These are phyloP conservation scores for Lasioglossum baleicum DNA, from an alignment of 1,140 invertebrate genomes.

Conservation along the genomic window DNA sequence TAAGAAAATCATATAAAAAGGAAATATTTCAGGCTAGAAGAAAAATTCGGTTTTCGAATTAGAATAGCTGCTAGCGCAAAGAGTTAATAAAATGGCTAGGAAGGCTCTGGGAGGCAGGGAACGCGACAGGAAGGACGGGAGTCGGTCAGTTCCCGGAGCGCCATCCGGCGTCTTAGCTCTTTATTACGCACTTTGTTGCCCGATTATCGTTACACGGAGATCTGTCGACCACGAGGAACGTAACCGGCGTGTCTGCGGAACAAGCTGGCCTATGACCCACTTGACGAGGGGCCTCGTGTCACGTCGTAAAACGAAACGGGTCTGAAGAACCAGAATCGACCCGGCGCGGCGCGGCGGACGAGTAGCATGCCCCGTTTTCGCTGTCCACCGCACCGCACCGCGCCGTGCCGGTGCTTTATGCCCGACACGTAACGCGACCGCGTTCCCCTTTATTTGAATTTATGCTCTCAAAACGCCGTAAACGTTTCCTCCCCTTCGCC, in stretches of 20 bases:
- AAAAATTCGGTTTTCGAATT: no score
- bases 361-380: slow-evolving; percentile 61
- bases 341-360: slow-evolving; percentile 34
- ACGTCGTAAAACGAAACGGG: slow-evolving; percentile 68
- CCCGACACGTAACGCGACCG: slow-evolving; percentile 66
- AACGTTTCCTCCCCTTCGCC: slow-evolving; percentile 22
- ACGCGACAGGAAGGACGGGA: background rate
- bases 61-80: no score
- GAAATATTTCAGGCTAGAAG: no score
- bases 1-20: no score
- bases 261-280: slow-evolving; percentile 59
- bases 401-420: slow-evolving; percentile 63
- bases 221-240: slow-evolving; percentile 60
- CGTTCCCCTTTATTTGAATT: slow-evolving; percentile 67
- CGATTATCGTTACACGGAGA: slow-evolving; percentile 67
- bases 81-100: no score
- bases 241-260: slow-evolving; percentile 35
- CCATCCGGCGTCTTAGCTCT: slow-evolving; percentile 39
- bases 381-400: no score
- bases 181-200: slow-evolving; percentile 67
- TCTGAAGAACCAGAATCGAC: slow-evolving; percentile 51
- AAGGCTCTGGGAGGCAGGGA: no score
- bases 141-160: background rate
- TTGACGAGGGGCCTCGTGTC: slow-evolving; percentile 59
- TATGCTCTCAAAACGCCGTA: slow-evolving; percentile 61